Percentiles rank a stretch among this genome's conserved stretches.
Conservation (phyloP, 2,797 vertebrate genomes). For the Macrochelys suwanniensis region DNA sequence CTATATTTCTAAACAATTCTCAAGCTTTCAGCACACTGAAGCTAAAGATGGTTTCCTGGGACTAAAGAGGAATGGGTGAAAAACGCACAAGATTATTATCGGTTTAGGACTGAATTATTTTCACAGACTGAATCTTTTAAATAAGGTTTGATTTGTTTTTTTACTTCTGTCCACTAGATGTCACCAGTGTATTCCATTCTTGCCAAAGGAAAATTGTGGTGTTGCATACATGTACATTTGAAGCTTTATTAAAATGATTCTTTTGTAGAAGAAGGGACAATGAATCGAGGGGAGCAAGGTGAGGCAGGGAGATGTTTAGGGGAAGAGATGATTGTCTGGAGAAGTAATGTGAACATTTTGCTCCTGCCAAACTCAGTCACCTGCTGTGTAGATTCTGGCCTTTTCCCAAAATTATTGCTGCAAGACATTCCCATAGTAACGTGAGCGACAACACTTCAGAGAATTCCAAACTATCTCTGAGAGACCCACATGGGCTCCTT, state of each 20-base stretch:
- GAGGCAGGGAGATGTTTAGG: accelerated
- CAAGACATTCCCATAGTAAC: accelerated
- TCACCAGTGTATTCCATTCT: background rate
- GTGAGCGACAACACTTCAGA: background rate
- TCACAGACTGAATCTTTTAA: accelerated
- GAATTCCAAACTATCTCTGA: accelerated
- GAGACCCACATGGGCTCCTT: background rate
- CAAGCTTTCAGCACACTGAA: background rate
- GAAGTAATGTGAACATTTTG: background rate
- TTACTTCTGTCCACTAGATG: constrained; percentile 36
- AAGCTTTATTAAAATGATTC: accelerated
- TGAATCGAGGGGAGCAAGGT: accelerated
- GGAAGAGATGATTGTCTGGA: accelerated
- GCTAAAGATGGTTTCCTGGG: background rate
- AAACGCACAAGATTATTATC: background rate
- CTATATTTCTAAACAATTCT: background rate
- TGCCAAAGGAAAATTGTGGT: accelerated
- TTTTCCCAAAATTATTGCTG: background rate
- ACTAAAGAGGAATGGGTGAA: background rate
- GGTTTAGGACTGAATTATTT: accelerated
- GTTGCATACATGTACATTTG: accelerated
- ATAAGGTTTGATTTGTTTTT: background rate
- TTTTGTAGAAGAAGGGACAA: accelerated
- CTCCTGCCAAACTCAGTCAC: accelerated
- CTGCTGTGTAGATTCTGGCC: accelerated